Conservation (phyloP, 1,140 invertebrate genomes). For the Halesus radiatus region DNA sequence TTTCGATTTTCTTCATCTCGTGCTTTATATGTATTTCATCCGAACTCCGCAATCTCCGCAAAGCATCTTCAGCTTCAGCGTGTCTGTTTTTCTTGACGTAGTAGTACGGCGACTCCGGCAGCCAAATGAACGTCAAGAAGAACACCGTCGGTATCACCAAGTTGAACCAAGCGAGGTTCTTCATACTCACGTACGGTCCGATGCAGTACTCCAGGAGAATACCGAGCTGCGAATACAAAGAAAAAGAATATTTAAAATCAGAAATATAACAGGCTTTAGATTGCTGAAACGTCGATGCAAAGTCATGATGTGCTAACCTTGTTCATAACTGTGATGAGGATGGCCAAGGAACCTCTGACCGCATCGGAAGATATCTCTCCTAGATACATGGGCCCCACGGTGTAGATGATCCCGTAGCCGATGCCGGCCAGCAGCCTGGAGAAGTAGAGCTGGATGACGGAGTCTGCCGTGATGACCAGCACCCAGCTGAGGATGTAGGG, state of each 20-base stretch:
- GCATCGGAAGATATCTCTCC: slow-evolving; percentile 78
- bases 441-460: slow-evolving; percentile 69
- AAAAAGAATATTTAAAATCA: background rate
- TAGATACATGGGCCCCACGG: slow-evolving; percentile 76
- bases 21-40: slow-evolving; percentile 69
- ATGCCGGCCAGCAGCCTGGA: slow-evolving; percentile 74
- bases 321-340: slow-evolving; percentile 77
- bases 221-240: slow-evolving; percentile 70
- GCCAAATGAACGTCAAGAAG: slow-evolving; percentile 70
- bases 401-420: slow-evolving; percentile 78
- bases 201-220: slow-evolving; percentile 78
- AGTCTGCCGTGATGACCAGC: slow-evolving; percentile 71
- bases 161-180: slow-evolving; percentile 71
- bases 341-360: slow-evolving; percentile 79
- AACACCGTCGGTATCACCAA: slow-evolving; percentile 71
- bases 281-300: background rate
- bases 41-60: slow-evolving; percentile 69
- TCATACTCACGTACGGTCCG: slow-evolving; percentile 74
- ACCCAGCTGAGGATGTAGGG: slow-evolving; percentile 78
- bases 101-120: slow-evolving; percentile 75
- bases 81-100: slow-evolving; percentile 69
- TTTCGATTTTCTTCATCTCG: slow-evolving; percentile 75
- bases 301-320: slow-evolving; percentile 61
- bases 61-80: slow-evolving; percentile 67
- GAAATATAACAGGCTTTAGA: background rate